These are phyloP conservation scores for Loris lydekkerianus DNA, from an alignment of 2,797 vertebrate species.

Conservation along the genomic window DNA sequence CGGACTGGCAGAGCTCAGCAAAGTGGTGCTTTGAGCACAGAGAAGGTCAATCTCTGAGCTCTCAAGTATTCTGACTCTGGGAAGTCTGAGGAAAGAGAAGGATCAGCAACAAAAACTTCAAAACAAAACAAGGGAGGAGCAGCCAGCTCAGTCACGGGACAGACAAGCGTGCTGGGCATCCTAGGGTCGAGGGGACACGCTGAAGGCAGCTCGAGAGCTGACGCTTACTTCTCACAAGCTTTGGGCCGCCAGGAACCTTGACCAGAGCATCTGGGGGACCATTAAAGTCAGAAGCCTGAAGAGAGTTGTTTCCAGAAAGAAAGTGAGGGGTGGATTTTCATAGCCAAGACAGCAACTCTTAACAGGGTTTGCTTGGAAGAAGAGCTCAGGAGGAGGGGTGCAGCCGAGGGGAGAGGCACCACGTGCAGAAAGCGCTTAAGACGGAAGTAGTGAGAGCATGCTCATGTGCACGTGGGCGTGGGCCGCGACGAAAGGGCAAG, in stretches of 20 bases:
- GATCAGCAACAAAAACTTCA: neutral
- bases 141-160: neutral
- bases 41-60: neutral
- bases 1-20: neutral
- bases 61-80: neutral
- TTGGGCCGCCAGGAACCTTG: too few relatives aligned
- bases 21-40: neutral
- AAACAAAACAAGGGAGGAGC: neutral
- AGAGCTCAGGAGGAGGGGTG: too few relatives aligned
- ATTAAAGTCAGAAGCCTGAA: neutral
- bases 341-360: too few relatives aligned
- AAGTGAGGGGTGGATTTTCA: neutral
- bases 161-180: neutral
- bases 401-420: fast-evolving
- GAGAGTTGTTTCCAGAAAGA: neutral
- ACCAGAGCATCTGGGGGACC: too few relatives aligned
- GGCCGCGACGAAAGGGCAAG: neutral
- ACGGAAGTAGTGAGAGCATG: fast-evolving
- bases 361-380: too few relatives aligned
- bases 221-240: too few relatives aligned
- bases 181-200: fast-evolving
- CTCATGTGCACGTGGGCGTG: fast-evolving
- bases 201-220: neutral
- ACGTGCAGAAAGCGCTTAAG: neutral
- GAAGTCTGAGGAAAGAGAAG: neutral